These are phyloP conservation scores for Pseudolaguvia tuberculata DNA, from an alignment of 2,113 vertebrate genomes.

Conservation along the genomic window DNA sequence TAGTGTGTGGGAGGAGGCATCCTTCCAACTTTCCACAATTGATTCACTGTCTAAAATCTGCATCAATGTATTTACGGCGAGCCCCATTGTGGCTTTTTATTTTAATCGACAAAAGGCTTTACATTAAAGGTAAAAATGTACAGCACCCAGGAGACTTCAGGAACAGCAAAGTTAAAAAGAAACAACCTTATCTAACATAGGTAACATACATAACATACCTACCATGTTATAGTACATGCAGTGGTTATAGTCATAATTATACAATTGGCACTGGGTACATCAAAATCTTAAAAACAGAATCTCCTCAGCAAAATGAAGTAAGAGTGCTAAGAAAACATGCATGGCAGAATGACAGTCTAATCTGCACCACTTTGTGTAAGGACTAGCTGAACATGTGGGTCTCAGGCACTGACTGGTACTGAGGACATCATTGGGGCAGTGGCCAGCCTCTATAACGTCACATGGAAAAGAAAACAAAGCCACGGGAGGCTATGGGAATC, in stretches of 20 bases:
- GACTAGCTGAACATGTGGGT: conserved; percentile 30
- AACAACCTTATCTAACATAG: conserved; percentile 23
- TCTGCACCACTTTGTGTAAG: conserved; percentile 26
- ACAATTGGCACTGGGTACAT: background rate
- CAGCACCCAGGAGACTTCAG: conserved; percentile 43
- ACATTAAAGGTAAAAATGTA: conserved; percentile 36
- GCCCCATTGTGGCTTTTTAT: conserved; percentile 59
- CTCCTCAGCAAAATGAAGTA: background rate
- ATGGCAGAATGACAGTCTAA: conserved; percentile 14
- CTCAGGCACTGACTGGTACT: conserved; percentile 60
- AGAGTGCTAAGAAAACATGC: conserved; percentile 4
- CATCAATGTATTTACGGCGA: conserved; percentile 57
- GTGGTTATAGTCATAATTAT: background rate
- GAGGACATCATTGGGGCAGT: conserved; percentile 51
- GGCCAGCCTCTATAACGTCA: conserved; percentile 54
- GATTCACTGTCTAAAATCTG: conserved; percentile 58
- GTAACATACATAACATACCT: too few relatives aligned
- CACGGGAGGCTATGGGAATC: conserved; percentile 43
- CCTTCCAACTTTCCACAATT: conserved; percentile 51
- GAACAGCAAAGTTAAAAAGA: conserved; percentile 17
- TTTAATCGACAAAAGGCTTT: conserved; percentile 59
- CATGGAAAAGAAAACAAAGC: conserved; percentile 56
- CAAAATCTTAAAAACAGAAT: background rate
- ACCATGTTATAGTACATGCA: background rate
- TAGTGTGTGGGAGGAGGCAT: conserved; percentile 1